Base-by-base conservation (phyloP, 2,888 invertebrate genomes). In the Dicyrtoma fusca region DNA sequence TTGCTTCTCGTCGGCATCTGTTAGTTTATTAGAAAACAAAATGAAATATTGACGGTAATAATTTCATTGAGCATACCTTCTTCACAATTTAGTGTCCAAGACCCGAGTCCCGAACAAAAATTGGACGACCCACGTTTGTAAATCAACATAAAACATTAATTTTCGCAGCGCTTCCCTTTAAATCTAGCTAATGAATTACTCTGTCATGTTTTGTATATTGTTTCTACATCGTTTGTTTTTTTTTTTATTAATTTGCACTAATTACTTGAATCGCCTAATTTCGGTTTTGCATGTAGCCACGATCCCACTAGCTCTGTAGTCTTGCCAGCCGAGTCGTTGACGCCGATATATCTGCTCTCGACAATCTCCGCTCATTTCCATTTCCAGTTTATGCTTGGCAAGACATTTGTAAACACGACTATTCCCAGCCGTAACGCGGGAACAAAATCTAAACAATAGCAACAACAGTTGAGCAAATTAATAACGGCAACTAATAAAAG, bases 361-460 rank as follows among this genome's bases (percentile, higher is more conserved):
- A 82, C 98, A 98, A 83, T 83, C 83, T 53, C 81, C 82, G 53
- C 84, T 84, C 85, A 88, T 88, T 81, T 88, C 86, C 79, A 86
- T 87, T 82, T 92, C 90, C 82, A 88, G 88, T 83, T 93, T 92
- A 83, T 95, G 91, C 79, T 90, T 89, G 11, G 92, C 88, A 70
- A 97, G 87, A 84, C 97, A 97, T 82, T 94, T 92, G 83, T 93
- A 97, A 76, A 95, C 91, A 63, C 89, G 87, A 74, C 93, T 92
- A 70, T 91, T 89, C 0, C 93, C 94, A 19, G 91, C 87, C 23
- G 88, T 85, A 79, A 92, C 89, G 82, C 91, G 88, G 0, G 88
- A 86, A 83, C 97, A 97, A 81, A 91, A 90, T 68, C 87, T 87
- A 65, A 8, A 17, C n/a, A 61, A 44, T 61, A 42, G 17, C 26